Conservation (phyloP, 2,888 invertebrate species). For the Holacanthella duospinosa region DNA sequence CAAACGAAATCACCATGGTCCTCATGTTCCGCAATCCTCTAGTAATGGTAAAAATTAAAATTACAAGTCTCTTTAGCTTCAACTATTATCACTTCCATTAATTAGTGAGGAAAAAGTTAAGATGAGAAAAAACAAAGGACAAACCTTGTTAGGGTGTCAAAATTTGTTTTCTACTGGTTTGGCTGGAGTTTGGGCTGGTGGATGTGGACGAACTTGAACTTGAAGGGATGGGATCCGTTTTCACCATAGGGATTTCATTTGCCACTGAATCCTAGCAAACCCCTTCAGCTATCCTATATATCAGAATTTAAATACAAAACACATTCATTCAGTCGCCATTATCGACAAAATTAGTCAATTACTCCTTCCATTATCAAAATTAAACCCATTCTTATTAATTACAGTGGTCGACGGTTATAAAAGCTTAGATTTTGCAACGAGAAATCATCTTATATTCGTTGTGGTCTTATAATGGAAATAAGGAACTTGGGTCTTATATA, state of each 20-base stretch:
- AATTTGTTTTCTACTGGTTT: neutral
- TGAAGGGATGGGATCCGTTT: neutral
- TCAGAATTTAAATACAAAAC: conserved; percentile 3
- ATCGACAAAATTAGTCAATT: neutral
- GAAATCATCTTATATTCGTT: too few relatives aligned
- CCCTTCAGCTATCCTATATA: conserved; percentile 25
- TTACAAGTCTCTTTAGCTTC: too few relatives aligned
- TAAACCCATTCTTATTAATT: too few relatives aligned
- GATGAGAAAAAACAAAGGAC: neutral
- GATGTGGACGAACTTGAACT: neutral
- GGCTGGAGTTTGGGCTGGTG: neutral
- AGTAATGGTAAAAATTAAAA: too few relatives aligned
- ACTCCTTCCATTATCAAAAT: too few relatives aligned
- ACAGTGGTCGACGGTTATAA: too few relatives aligned
- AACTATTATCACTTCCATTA: too few relatives aligned
- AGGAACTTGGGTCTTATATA: too few relatives aligned
- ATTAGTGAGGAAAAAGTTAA: too few relatives aligned
- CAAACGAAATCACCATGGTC: conserved; percentile 4
- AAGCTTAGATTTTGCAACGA: too few relatives aligned
- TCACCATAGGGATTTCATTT: conserved; percentile 39
- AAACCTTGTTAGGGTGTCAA: neutral
- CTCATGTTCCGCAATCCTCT: neutral
- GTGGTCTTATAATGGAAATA: too few relatives aligned
- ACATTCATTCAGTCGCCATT: conserved; percentile 4
- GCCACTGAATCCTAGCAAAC: conserved; percentile 38